phyloP scores from a whole-genome alignment of 2,888 invertebrate species.

The Agrotis segetum region DNA sequence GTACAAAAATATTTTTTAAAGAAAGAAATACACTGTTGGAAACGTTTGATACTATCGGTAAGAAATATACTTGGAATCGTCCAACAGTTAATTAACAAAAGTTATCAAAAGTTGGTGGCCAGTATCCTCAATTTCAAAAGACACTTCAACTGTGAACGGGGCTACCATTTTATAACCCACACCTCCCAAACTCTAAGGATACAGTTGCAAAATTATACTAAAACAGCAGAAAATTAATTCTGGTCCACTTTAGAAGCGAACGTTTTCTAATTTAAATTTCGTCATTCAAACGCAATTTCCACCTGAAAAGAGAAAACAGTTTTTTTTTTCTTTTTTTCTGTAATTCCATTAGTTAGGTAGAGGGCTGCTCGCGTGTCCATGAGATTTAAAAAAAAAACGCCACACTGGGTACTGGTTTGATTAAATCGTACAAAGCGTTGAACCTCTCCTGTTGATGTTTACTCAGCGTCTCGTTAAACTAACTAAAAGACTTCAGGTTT shows the following conservation, averaged over 20 bases:
- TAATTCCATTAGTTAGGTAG: conserved; percentile 50
- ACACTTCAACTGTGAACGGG: conserved; percentile 19
- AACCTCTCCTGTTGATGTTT: conserved; percentile 70
- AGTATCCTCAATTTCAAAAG: conserved; percentile 15
- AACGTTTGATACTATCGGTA: not conserved
- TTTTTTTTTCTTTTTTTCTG: conserved; percentile 29
- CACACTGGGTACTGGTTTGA: conserved; percentile 47
- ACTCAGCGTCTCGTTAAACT: conserved; percentile 72
- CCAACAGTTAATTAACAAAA: not conserved
- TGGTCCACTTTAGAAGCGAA: conserved; percentile 44
- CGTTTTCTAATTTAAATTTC: conserved; percentile 65
- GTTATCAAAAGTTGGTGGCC: not conserved
- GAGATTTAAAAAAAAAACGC: conserved; percentile 50
- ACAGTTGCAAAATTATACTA: conserved; percentile 60
- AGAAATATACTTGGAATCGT: not conserved
- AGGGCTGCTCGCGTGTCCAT: conserved; percentile 23
- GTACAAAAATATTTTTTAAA: not conserved
- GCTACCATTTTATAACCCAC: conserved; percentile 41
- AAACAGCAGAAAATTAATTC: conserved; percentile 62
- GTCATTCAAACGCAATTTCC: conserved; percentile 55
- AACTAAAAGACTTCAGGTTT: conserved; percentile 66
- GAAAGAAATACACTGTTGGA: not conserved
- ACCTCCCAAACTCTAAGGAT: conserved; percentile 33
- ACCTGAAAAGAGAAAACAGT: conserved; percentile 34
- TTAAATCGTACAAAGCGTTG: conserved; percentile 73